phyloP scores from a whole-genome alignment of 1,140 invertebrate genomes.

The Oncopodura yosiiana region DNA sequence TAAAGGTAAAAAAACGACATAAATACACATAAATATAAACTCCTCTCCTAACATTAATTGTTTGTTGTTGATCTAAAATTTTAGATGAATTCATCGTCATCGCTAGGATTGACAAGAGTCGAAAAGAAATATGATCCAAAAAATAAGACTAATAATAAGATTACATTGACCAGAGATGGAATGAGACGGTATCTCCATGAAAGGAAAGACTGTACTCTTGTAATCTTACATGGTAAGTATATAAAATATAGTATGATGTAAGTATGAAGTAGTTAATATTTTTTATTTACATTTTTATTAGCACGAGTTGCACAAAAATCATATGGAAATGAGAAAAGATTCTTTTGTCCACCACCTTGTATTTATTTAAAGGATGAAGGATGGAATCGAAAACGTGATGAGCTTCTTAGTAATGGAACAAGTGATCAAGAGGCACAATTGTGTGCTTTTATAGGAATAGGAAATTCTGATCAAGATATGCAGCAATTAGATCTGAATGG shows the following conservation, averaged over 20 bases:
- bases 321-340: constrained; percentile 62
- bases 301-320: constrained; percentile 61
- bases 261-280: too few relatives aligned
- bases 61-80: too few relatives aligned
- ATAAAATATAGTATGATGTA: too few relatives aligned
- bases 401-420: constrained; percentile 41
- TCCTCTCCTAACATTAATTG: too few relatives aligned
- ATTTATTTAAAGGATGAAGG: constrained; percentile 57
- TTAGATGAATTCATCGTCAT: too few relatives aligned
- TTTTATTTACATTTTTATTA: too few relatives aligned
- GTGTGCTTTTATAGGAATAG: constrained; percentile 58
- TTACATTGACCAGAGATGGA: constrained; percentile 44
- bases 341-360: constrained; percentile 62
- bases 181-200: constrained; percentile 52
- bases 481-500: constrained; percentile 57
- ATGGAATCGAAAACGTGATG: constrained; percentile 50
- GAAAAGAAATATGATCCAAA: not conserved
- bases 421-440: constrained; percentile 45
- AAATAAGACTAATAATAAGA: not conserved
- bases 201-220: constrained; percentile 48
- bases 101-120: not conserved
- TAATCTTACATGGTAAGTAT: constrained; percentile 59
- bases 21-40: too few relatives aligned
- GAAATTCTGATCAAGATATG: constrained; percentile 56
- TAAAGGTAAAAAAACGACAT: too few relatives aligned